Evolutionary conservation across 2,113 vertebrate genomes (phyloP), one percentile per base, ranked within the genome.

Genomic region (Pterocles orientalis): DNA sequence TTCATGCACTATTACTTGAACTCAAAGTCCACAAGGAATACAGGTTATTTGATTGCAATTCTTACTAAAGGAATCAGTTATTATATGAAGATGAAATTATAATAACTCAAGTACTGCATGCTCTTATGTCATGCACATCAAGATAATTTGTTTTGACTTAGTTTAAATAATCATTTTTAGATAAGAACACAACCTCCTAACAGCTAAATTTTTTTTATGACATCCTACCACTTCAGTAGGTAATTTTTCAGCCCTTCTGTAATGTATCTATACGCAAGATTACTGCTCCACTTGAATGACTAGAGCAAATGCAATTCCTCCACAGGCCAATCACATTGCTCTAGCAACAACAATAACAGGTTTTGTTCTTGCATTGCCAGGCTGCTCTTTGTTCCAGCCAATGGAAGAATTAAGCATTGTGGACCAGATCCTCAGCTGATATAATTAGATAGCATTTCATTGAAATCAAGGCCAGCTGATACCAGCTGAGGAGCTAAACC

Each of bases 401-500:
- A 36, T 11, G 16, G n/a, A 92, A 97, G 83, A 96, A 96, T 96
- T 43, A 45, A 82, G 78, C 92, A 94, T 94, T 96, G 91, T 94
- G 53, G 78, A 56, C 31, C 86, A 88, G 85, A 62, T 72, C 76
- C 83, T 96, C 92, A 94, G 88, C 81, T 95, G 96, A 96, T 93
- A 88, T 65, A 79, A 84, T 94, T 29, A 94, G 83, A 93, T 57
- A 45, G 81, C 54, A 91, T 94, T 91, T 92, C 73, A 95, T 9
- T 92, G 83, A 85, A 85, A 57, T 7, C 33, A 29, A 41, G 81
- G 69, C 82, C 85, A 86, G 93, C 87, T 88, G 90, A 95, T 84
- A 41, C 73, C 93, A 96, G 88, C 80, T 60, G 79, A 94, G 86
- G 61, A 90, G 69, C 76, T 87, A 78, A n/a, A 65, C 65, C 72